Base-by-base conservation (phyloP, 2,797 vertebrate species). In the Phalloptychus januarius region DNA sequence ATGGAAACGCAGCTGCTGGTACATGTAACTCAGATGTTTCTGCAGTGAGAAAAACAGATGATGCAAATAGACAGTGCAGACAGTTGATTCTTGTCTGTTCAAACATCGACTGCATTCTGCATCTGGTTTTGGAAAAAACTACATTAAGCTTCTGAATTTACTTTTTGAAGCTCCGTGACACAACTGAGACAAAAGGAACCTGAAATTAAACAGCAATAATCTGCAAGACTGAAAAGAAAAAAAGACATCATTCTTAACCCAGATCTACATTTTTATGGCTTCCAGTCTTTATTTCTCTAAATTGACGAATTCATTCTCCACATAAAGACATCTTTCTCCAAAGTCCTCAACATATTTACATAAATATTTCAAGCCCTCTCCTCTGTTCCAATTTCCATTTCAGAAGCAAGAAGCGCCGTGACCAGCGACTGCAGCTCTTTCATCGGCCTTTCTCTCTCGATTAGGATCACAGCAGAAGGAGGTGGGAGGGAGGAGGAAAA, bases 391-490 rank as follows among this genome's bases (percentile, higher is more conserved):
- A 20, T 80, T 84, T 79, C 56, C 31, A 7, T 63, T 76, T 83
- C 74, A 56, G 33, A 11, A 4, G 36, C 40, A 83, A 71, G 75
- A 77, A 79, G 40, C 38, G 46, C 74, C 40, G 76, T 11, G 36
- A 89, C 80, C 77, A 50, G 15, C 2, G 63, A 79, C 80, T 79
- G 78, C 78, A 82, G 81, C 84, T 79, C 76, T 75, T 76, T 78
- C 58, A 42, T 71, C 7, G 7, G 74, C 74, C 80, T 87, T 87
- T 93, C 88, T 87, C 76, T 85, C 79, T 79, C 78, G 82, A 85
- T 92, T 85, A 86, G 82, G 81, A 92, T 89, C 89, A 89, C 72
- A 71, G 72, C 77, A 81, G 79, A 83, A 76, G 72, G 80, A 86
- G 76, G 75, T 61, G 74, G 83, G 77, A 73, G 79, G 76, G 65